Percentiles rank a stretch among this genome's conserved stretches.
Evolutionary conservation across 30 jellyfish, hydroid and myxozoan species (phyloP).

Genomic region (Sanderia malayensis): DNA sequence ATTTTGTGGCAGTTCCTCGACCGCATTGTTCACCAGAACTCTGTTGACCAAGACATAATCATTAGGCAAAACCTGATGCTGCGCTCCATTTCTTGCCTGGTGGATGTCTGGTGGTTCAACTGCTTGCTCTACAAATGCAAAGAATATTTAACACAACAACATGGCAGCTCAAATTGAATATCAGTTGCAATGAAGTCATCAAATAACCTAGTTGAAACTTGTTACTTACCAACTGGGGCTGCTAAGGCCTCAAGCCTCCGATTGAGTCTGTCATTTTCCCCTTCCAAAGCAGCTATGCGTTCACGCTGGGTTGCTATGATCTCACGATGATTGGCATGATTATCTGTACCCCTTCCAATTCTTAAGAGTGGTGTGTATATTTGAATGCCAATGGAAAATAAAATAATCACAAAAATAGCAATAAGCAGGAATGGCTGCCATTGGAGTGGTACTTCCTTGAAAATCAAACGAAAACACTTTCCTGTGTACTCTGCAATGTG

Average conservation of each 20-base stretch:
- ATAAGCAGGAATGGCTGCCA: constrained; percentile 74
- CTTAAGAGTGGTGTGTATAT: constrained; percentile 54
- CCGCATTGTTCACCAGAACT: too few species aligned
- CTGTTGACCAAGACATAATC: too few species aligned
- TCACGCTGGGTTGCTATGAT: constrained; percentile 2
- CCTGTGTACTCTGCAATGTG: constrained; percentile 53
- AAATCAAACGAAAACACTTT: constrained; percentile 48
- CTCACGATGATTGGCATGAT: not conserved
- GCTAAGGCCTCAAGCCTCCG: not conserved
- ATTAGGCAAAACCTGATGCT: too few species aligned
- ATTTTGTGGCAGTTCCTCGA: not conserved
- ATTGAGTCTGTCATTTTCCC: constrained; percentile 2
- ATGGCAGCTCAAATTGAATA: too few species aligned
- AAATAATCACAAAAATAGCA: constrained; percentile 14
- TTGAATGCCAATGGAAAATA: constrained; percentile 50
- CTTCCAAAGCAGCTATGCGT: not conserved
- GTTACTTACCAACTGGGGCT: too few species aligned
- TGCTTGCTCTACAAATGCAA: too few species aligned
- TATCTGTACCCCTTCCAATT: constrained; percentile 30
- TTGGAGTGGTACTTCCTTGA: constrained; percentile 73
- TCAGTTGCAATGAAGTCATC: too few species aligned
- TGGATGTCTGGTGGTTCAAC: too few species aligned
- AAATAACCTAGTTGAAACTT: too few species aligned
- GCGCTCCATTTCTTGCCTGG: too few species aligned
- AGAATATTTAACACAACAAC: too few species aligned